Conservation (phyloP, 2,888 invertebrate genomes). For the Torymus tubicola region DNA sequence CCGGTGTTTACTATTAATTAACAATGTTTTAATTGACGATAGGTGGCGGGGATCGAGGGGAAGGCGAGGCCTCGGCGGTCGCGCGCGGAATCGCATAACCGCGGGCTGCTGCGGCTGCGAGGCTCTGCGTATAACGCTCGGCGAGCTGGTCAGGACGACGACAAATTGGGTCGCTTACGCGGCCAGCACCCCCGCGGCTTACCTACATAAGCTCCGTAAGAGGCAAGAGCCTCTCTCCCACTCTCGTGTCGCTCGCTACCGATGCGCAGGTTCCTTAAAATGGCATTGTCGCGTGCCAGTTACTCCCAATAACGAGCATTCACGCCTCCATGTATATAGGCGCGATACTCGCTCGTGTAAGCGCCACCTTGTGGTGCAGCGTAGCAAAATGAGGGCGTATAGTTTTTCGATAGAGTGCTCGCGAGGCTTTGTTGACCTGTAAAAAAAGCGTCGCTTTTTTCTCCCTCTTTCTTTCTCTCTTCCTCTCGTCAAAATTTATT, state of each 20-base stretch:
- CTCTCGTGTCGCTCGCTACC: no score
- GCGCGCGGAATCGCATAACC: background rate
- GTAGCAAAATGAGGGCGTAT: slow-evolving; percentile 4
- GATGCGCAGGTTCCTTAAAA: slow-evolving; percentile 17
- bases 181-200: background rate
- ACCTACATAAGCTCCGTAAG: slow-evolving; percentile 22
- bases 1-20: slow-evolving; percentile 52
- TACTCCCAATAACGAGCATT: slow-evolving; percentile 38
- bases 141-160: background rate
- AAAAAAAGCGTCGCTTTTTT: no score
- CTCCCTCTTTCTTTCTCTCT: background rate
- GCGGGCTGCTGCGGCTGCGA: no score
- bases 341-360: background rate
- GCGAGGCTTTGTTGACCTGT: no score
- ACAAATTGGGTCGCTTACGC: slow-evolving; percentile 52
- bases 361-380: background rate
- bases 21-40: slow-evolving; percentile 42
- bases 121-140: background rate
- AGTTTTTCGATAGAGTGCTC: no score
- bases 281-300: slow-evolving; percentile 16
- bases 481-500: slow-evolving; percentile 15
- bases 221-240: no score
- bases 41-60: background rate
- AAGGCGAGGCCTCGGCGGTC: no score
- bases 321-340: background rate